These are phyloP conservation scores for Platorchestia sp. DNA, from an alignment of 1,140 invertebrate genomes.

Conservation along the genomic window DNA sequence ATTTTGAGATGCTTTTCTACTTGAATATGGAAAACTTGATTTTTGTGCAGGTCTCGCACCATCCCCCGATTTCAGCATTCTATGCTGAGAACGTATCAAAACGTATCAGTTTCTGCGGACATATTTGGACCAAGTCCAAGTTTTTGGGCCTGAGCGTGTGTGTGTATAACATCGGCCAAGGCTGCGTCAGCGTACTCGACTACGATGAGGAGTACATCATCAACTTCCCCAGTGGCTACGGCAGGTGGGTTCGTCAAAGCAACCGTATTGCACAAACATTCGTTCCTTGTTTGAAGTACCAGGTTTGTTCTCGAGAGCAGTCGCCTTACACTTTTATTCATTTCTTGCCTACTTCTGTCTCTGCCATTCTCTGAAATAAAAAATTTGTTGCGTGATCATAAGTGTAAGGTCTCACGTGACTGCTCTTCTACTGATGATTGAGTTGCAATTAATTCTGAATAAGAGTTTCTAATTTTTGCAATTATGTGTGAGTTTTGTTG, in stretches of 20 bases:
- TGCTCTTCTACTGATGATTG: too few species aligned
- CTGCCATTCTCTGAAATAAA: not conserved
- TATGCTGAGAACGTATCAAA: slow-evolving; percentile 95
- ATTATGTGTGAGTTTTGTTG: too few species aligned
- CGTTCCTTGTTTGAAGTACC: not conserved
- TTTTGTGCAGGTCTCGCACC: slow-evolving; percentile 85
- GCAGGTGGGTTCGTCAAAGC: slow-evolving; percentile 74
- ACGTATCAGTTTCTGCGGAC: slow-evolving; percentile 90
- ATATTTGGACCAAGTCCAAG: slow-evolving; percentile 98
- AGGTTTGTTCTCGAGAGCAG: slow-evolving; percentile 72
- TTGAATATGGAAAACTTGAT: not conserved
- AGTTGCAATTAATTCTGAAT: too few species aligned
- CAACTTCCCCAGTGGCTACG: slow-evolving; percentile 97
- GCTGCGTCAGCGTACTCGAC: slow-evolving; percentile 85
- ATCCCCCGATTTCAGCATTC: slow-evolving; percentile 98
- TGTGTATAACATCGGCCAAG: slow-evolving; percentile 74
- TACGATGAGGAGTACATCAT: slow-evolving; percentile 92
- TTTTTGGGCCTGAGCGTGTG: slow-evolving; percentile 95
- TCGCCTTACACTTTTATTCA: not conserved
- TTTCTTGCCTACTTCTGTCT: not conserved
- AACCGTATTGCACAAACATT: not conserved
- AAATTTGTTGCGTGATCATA: too few species aligned
- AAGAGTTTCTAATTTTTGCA: too few species aligned
- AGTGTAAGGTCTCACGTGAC: too few species aligned
- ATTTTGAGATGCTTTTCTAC: not conserved